phyloP scores from a whole-genome alignment of 2,797 vertebrate genomes.

The Hipposideros larvatus region DNA sequence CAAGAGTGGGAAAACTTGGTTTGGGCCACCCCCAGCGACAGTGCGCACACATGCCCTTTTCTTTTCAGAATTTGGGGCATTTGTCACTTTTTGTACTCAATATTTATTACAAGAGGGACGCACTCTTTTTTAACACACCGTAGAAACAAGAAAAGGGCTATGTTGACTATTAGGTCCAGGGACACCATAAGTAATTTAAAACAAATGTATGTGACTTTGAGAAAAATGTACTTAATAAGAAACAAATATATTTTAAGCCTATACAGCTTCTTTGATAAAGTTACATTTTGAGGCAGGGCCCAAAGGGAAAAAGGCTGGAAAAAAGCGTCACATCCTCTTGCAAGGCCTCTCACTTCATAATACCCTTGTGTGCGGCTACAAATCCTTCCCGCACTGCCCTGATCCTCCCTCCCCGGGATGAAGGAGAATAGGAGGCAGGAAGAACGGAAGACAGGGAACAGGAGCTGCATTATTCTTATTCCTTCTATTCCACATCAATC shows the following conservation, averaged over 20 bases:
- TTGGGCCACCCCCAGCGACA: background rate
- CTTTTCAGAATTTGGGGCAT: background rate
- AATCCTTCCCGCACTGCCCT: background rate
- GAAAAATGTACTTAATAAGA: background rate
- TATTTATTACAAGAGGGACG: background rate
- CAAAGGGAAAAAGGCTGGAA: background rate
- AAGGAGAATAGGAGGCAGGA: background rate
- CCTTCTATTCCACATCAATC: background rate
- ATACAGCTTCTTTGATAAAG: background rate
- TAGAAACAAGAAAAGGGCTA: background rate
- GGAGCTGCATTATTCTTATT: background rate
- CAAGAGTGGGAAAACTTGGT: background rate
- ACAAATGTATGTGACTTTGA: background rate
- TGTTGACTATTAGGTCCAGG: background rate
- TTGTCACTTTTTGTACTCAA: background rate
- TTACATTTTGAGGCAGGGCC: background rate
- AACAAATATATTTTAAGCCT: background rate
- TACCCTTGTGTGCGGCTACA: rapidly evolving
- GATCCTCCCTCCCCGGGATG: too few relatives aligned
- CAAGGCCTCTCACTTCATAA: background rate
- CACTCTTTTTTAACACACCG: background rate
- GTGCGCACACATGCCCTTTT: background rate
- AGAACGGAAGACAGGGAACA: background rate
- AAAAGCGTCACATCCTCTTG: background rate
- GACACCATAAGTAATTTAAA: background rate